Evolutionary conservation across 2,888 invertebrate genomes (phyloP), one percentile per base, ranked within the genome.

Genomic region (Idaea straminata): DNA sequence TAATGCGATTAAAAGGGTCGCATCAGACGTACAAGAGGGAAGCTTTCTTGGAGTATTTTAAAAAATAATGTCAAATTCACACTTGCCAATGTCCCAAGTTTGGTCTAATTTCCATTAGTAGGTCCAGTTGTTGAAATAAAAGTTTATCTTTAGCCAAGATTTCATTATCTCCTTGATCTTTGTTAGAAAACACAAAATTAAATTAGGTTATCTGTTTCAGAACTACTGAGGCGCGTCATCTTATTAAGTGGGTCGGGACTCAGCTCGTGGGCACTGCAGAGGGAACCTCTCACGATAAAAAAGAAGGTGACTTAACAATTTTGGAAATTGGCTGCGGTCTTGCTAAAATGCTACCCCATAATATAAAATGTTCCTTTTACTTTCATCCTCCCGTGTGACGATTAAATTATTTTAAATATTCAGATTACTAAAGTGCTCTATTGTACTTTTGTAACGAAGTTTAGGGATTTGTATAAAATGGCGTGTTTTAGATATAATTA

Each of bases 251-350:
- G 98, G 67, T 98, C 98, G 66, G 97, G 97, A 35, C 93, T 98
- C 73, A 97, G 97, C 80, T 97, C 98, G 57, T 98, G 98, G 98
- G 98, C 98, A 70, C 94, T 98, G 79, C 97, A 97, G 88, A 95
- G 96, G 76, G 97, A 97, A 83, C 97, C 97, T 38, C 93, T 97
- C 63, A 94, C 95, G 78, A 95, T 97, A 78, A 97, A 97, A 89
- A 94, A 96, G 83, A 94, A 94, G 85, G 93, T 92, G 82, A 76
- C 67, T 66, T 71, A 69, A 69, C 69, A 70, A 74, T 77, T 73
- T 72, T 69, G 67, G 47, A 47, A 47, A 47, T 47, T 47, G 47
- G 47, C 10, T 10, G 47, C 10, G 47, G 47, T 13, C 47, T 47
- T 47, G 10, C 47, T 47, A 47, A 47, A 47, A 47, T 47, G 47